phyloP scores from a whole-genome alignment of 2,797 vertebrate species.

The Myotis pilosus region DNA sequence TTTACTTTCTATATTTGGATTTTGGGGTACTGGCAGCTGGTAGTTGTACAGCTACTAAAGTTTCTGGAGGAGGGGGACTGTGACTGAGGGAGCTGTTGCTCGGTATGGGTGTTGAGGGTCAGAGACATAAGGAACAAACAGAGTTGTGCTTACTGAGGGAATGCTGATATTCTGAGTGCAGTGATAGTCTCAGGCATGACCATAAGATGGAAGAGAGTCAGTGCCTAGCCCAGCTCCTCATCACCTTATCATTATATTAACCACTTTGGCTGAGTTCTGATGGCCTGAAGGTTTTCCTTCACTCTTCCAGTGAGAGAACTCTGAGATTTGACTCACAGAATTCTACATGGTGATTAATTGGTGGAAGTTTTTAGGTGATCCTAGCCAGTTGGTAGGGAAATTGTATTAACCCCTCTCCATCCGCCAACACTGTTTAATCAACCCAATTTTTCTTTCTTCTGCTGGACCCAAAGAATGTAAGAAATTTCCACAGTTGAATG shows the following conservation, averaged over 20 bases:
- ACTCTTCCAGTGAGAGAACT: neutral
- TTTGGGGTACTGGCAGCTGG: neutral
- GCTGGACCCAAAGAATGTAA: neutral
- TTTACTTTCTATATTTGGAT: neutral
- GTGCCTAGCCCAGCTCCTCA: neutral
- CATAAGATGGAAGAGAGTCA: neutral
- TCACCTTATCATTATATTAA: neutral
- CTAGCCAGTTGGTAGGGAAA: neutral
- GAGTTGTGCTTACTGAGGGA: neutral
- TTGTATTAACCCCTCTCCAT: neutral
- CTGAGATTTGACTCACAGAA: neutral
- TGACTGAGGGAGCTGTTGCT: neutral
- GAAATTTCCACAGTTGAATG: neutral
- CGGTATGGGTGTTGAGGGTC: neutral
- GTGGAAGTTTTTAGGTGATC: neutral
- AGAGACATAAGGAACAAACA: neutral
- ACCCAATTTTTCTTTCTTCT: neutral
- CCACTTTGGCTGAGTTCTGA: neutral
- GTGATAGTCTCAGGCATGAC: neutral
- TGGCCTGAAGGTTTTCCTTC: neutral
- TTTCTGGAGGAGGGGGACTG: neutral
- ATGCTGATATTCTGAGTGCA: neutral
- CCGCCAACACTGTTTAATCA: neutral
- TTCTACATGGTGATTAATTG: neutral
- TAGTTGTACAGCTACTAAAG: neutral